Percentiles rank a stretch among this genome's conserved stretches.
phyloP scores from a whole-genome alignment of 2,797 vertebrate species.

The Apodemus agrarius region DNA sequence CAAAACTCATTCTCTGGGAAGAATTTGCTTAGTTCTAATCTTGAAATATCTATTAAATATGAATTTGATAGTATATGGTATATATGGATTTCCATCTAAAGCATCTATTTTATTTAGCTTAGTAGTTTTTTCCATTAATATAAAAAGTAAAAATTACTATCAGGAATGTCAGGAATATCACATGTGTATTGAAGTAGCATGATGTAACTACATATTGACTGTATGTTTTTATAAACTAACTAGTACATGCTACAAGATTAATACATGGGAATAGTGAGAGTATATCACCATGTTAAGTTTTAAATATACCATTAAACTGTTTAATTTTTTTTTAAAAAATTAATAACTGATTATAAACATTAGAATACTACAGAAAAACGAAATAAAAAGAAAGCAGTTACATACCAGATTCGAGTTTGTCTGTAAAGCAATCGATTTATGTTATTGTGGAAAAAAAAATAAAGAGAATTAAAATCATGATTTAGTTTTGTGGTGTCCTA shows the following conservation, averaged over 20 bases:
- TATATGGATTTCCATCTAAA: neutral
- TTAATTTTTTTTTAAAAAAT: constrained; percentile 9
- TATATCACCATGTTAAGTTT: neutral
- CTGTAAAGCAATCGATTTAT: neutral
- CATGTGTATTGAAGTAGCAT: neutral
- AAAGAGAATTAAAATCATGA: neutral
- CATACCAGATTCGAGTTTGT: neutral
- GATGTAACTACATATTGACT: neutral
- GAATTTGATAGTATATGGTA: neutral
- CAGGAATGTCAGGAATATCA: neutral
- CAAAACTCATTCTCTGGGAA: neutral
- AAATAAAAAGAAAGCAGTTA: neutral
- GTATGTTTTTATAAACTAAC: neutral
- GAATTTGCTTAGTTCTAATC: neutral
- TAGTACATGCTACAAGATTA: neutral
- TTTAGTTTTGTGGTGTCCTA: neutral
- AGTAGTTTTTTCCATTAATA: neutral
- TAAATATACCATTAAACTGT: neutral
- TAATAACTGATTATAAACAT: neutral
- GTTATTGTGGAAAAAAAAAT: neutral
- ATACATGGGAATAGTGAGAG: neutral
- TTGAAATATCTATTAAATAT: neutral
- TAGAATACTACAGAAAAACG: neutral
- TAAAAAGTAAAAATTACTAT: neutral
- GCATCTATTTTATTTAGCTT: neutral